phyloP scores from a whole-genome alignment of 2,888 invertebrate genomes.

The Hoplodrina blanda region DNA sequence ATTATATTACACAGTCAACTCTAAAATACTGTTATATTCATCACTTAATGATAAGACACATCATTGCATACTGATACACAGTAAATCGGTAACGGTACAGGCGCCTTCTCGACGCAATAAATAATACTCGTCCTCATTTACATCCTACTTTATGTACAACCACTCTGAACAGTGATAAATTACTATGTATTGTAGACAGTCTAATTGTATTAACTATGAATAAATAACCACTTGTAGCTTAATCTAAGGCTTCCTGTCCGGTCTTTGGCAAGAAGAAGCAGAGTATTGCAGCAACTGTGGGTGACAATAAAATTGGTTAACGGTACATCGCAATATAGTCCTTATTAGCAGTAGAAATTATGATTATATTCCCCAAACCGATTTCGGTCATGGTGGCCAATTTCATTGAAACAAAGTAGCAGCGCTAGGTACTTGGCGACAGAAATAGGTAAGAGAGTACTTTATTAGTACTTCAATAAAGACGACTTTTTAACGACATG shows the following conservation, averaged over 20 bases:
- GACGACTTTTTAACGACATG: too few relatives aligned
- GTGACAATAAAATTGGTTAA: conserved; percentile 15
- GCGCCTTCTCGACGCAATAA: conserved; percentile 66
- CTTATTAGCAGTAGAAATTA: not conserved
- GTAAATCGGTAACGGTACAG: conserved; percentile 77
- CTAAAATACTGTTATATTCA: conserved; percentile 88
- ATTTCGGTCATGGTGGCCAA: too few relatives aligned
- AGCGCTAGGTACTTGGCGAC: too few relatives aligned
- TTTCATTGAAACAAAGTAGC: too few relatives aligned
- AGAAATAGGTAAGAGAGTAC: too few relatives aligned
- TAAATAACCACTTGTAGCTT: conserved; percentile 75
- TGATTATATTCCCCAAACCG: too few relatives aligned
- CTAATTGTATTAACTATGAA: conserved; percentile 82
- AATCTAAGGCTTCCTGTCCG: conserved; percentile 93
- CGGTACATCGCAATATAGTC: not conserved
- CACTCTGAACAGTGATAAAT: conserved; percentile 73
- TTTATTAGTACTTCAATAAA: too few relatives aligned
- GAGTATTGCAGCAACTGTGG: conserved; percentile 93
- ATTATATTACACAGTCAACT: conserved; percentile 89
- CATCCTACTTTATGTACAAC: conserved; percentile 87
- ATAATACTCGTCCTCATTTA: conserved; percentile 84
- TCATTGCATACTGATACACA: conserved; percentile 83
- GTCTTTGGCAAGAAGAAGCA: conserved; percentile 94
- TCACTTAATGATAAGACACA: conserved; percentile 79
- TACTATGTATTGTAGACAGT: conserved; percentile 68